A percentile compares a stretch with the other conserved stretches of the same genome.
Conservation (phyloP, 2,797 vertebrate species). For the Anas bahamensis region DNA sequence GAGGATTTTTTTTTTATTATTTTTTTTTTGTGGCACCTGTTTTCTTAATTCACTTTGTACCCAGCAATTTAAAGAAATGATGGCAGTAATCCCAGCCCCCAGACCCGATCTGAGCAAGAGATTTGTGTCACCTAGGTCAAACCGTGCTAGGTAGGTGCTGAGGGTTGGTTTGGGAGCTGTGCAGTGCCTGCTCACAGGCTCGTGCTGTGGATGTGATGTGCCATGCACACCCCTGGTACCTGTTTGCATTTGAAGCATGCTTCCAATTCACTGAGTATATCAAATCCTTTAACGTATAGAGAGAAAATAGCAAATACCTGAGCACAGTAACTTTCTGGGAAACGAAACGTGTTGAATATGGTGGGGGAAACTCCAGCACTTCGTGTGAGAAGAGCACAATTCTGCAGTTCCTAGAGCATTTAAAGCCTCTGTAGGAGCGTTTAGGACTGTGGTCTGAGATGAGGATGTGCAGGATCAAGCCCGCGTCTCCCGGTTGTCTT, state of each 20-base stretch:
- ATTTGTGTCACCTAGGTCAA: not conserved
- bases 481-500: not conserved
- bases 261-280: slow-evolving; percentile 25
- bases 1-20: not conserved
- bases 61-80: not conserved
- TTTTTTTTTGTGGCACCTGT: not conserved
- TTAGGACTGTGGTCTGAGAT: not conserved
- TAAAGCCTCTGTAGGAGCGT: not conserved
- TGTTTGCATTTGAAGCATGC: not conserved
- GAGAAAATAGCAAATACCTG: not conserved
- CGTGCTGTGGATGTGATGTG: not conserved
- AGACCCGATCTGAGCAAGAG: not conserved
- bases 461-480: not conserved
- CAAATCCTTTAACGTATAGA: not conserved
- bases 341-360: not conserved
- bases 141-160: not conserved
- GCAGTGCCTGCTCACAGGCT: slow-evolving; percentile 31
- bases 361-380: not conserved
- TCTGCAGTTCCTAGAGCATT: not conserved
- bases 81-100: not conserved
- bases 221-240: not conserved
- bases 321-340: not conserved
- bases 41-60: not conserved
- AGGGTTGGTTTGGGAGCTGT: not conserved
- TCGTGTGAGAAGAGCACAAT: not conserved